Conservation (phyloP, 2,888 invertebrate genomes). For the Leptura quadrifasciata region DNA sequence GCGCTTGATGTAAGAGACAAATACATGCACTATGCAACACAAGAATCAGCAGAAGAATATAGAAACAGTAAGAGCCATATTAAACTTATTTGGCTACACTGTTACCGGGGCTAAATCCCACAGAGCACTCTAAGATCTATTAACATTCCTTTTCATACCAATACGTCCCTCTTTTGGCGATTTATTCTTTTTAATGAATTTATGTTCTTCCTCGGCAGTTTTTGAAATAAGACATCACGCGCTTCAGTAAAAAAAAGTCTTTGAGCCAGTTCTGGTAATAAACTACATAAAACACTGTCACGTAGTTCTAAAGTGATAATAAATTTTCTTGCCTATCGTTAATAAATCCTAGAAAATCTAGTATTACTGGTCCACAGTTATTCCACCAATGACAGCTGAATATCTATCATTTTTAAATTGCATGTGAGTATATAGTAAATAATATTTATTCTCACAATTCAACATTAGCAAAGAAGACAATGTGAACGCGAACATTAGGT, state of each 20-base stretch:
- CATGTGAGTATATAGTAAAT: constrained; percentile 35
- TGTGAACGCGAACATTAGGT: constrained; percentile 24
- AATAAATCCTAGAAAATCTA: constrained; percentile 16
- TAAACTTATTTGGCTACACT: too few species aligned
- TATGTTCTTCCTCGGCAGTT: too few species aligned
- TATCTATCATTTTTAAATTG: constrained; percentile 32
- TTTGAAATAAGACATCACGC: too few species aligned
- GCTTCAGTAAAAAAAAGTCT: background rate
- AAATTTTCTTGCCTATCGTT: background rate
- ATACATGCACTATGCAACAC: too few species aligned
- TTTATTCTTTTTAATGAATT: too few species aligned
- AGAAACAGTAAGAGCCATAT: too few species aligned
- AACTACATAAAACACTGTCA: background rate
- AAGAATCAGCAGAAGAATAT: too few species aligned
- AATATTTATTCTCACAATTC: constrained; percentile 37
- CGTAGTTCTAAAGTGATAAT: background rate
- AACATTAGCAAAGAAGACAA: constrained; percentile 28
- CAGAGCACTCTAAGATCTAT: too few species aligned
- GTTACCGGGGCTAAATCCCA: too few species aligned
- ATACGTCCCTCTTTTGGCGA: too few species aligned
- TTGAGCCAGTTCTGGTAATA: background rate
- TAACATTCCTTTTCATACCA: too few species aligned
- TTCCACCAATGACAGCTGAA: constrained; percentile 22
- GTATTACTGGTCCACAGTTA: constrained; percentile 18
- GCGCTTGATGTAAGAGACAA: too few species aligned